These are phyloP conservation scores for Mormyrus proboscirostris DNA, from an alignment of 2,797 vertebrate species.

Conservation along the genomic window DNA sequence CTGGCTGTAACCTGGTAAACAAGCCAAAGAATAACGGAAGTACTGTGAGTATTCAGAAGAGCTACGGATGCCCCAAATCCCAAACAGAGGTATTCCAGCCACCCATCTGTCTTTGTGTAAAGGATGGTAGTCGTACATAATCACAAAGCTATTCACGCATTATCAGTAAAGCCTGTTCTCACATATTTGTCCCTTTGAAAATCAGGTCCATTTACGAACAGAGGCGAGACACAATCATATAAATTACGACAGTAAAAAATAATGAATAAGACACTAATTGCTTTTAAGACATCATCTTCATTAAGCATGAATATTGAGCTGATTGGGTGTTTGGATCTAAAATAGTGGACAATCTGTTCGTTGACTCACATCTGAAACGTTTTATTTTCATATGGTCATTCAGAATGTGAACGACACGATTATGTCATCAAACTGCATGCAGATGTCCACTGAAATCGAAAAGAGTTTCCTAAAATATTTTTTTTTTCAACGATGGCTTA, in stretches of 20 bases:
- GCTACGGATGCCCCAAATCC: not conserved
- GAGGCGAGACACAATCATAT: slow-evolving; percentile 51
- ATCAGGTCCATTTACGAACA: slow-evolving; percentile 24
- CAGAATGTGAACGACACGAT: slow-evolving; percentile 26
- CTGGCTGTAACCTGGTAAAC: not conserved
- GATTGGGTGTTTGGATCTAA: slow-evolving; percentile 46
- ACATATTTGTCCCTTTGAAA: slow-evolving; percentile 20
- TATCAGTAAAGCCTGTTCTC: slow-evolving; percentile 15
- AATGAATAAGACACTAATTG: slow-evolving; percentile 67
- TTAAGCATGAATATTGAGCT: slow-evolving; percentile 41
- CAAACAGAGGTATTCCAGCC: not conserved
- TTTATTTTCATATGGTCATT: slow-evolving; percentile 22
- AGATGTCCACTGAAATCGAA: slow-evolving; percentile 19
- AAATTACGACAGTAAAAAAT: slow-evolving; percentile 63
- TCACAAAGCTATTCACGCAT: slow-evolving; percentile 16
- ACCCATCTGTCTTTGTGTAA: not conserved
- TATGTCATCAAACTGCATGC: slow-evolving; percentile 23
- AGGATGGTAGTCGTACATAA: not conserved
- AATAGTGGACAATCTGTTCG: slow-evolving; percentile 53
- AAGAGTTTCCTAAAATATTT: not conserved
- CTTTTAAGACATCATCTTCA: slow-evolving; percentile 64
- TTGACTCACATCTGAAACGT: not conserved
- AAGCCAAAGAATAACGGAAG: not conserved
- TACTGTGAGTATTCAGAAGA: not conserved
- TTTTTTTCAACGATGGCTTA: not conserved